Base-by-base conservation (phyloP, 2,113 vertebrate species). In the Recurvirostra avosetta region DNA sequence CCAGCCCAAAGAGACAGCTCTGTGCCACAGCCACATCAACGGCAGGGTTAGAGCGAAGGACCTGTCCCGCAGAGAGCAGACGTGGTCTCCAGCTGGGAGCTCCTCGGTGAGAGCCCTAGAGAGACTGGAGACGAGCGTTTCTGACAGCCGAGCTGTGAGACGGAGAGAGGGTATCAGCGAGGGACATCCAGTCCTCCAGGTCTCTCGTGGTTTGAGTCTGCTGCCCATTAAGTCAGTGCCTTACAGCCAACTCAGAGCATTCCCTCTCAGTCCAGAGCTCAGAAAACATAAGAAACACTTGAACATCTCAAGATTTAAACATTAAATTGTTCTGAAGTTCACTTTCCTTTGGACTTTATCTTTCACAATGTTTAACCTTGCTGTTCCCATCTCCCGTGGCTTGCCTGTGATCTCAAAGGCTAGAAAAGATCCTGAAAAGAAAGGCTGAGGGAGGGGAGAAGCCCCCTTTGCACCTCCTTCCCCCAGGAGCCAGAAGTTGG, bases 111-210 rank as follows among this genome's bases (percentile, higher is more conserved):
- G 43, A 76, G 40, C 29, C 65, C 73, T 34, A 53, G 56, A n/a
- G 59, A 32, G 58, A 25, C 27, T 0, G 1, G 25, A 32, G 52
- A n/a, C 1, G 7, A 43, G 41, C 25, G 12, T 3, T 15, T 3
- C 53, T 30, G 61, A 53, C 49, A 53, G 43, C 43, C 0, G 1
- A 41, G 70, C 22, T 16, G 43, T 32, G 68, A n/a, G 74, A 16
- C 0, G 2, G 52, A n/a, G 59, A 49, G 20, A n/a, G 15, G n/a
- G 32, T 17, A 34, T 34, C 80, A 34, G 8, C 1, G 0, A n/a
- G 49, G 67, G 61, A 72, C 30, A 15, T 5, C 0, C 1, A n/a
- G 56, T 40, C 65, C 45, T 49, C 29, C 38, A 34, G 67, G 17
- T 26, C 73, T 70, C 72, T 52, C 2, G 1, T 22, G 67, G 8